These are phyloP conservation scores for Brenthis daphne DNA, from an alignment of 2,888 invertebrate species.

Conservation along the genomic window DNA sequence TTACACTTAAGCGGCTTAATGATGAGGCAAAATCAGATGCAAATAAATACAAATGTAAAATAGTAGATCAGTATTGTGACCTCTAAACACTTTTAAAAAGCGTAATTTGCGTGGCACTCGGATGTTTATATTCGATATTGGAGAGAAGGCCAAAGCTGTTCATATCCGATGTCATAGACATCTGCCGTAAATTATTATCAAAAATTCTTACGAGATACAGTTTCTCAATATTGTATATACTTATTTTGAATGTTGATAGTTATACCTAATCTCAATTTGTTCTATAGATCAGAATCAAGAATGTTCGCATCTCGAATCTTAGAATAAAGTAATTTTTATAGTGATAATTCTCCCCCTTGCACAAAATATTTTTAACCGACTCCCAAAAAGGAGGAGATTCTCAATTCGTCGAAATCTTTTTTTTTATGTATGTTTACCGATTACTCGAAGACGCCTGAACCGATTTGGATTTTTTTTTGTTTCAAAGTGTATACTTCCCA, in stretches of 20 bases:
- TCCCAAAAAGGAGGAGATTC: too few species aligned
- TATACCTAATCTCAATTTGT: too few species aligned
- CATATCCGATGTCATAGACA: slow-evolving; percentile 18
- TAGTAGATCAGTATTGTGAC: slow-evolving; percentile 22
- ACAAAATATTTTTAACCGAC: too few species aligned
- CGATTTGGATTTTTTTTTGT: too few species aligned
- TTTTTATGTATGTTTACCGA: too few species aligned
- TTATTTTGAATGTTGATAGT: not conserved
- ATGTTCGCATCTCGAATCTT: slow-evolving; percentile 3
- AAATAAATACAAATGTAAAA: slow-evolving; percentile 19
- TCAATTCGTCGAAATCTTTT: too few species aligned
- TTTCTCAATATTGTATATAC: not conserved
- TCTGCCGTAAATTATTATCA: slow-evolving; percentile 4
- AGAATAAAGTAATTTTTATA: too few species aligned
- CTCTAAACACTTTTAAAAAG: slow-evolving; percentile 21
- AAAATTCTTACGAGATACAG: not conserved
- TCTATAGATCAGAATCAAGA: not conserved
- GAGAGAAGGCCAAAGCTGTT: slow-evolving; percentile 24
- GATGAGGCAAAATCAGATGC: slow-evolving; percentile 10
- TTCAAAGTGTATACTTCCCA: too few species aligned
- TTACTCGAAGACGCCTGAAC: too few species aligned
- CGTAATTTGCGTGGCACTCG: slow-evolving; percentile 13
- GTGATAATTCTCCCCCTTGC: too few species aligned
- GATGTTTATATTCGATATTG: slow-evolving; percentile 20
- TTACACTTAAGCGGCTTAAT: slow-evolving; percentile 17